Percentiles rank a stretch among this genome's conserved stretches.
Evolutionary conservation across 2,888 invertebrate species (phyloP).

Genomic region (Podabrus alpinus): DNA sequence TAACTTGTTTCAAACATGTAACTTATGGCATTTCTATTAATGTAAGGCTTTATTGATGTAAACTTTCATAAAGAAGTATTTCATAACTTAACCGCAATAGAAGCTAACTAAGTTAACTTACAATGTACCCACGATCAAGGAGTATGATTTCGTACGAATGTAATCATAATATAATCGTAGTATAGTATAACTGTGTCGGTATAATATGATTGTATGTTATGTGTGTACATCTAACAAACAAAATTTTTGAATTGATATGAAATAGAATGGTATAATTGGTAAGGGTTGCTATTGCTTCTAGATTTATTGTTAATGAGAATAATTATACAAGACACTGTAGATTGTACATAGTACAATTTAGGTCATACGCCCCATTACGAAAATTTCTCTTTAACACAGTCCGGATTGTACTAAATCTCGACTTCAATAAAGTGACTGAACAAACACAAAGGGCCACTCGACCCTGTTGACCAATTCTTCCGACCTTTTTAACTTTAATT

Average conservation of each 20-base stretch:
- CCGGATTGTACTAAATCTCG: slow-evolving; percentile 25
- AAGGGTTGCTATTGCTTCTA: neutral
- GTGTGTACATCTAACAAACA: neutral
- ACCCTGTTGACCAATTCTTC: slow-evolving; percentile 35
- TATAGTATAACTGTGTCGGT: neutral
- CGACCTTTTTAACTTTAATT: slow-evolving; percentile 37
- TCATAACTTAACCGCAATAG: neutral
- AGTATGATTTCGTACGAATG: neutral
- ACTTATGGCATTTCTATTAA: too few species aligned
- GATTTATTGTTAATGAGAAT: slow-evolving; percentile 21
- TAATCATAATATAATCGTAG: neutral
- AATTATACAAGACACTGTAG: slow-evolving; percentile 4
- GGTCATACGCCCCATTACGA: slow-evolving; percentile 18
- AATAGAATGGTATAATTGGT: neutral
- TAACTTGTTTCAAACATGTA: too few species aligned
- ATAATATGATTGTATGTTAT: neutral
- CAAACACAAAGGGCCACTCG: slow-evolving; percentile 33
- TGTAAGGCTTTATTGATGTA: too few species aligned
- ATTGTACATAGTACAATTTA: slow-evolving; percentile 11
- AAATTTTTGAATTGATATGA: neutral
- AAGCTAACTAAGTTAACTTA: neutral
- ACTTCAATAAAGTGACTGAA: slow-evolving; percentile 26
- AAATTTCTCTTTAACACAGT: slow-evolving; percentile 15
- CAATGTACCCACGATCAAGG: neutral
- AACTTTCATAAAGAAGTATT: neutral